A percentile compares a stretch with the other conserved stretches of the same genome.
phyloP scores from a whole-genome alignment of 2,888 invertebrate species.

The Drosophila rubida region DNA sequence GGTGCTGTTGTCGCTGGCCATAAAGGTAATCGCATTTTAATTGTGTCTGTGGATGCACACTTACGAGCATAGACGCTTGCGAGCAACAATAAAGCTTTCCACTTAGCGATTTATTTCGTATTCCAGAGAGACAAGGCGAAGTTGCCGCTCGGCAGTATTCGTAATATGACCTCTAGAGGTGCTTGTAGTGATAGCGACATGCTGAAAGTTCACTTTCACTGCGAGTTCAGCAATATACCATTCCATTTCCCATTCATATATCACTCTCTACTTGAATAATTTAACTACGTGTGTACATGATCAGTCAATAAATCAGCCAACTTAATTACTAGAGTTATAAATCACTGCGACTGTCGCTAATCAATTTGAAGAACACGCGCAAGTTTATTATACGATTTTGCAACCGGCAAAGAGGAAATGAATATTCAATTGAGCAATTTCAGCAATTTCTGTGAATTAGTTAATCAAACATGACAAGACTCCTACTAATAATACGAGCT shows the following conservation, averaged over 20 bases:
- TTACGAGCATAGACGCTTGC: not conserved
- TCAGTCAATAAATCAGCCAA: not conserved
- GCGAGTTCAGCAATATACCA: constrained; percentile 4
- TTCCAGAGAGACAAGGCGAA: not conserved
- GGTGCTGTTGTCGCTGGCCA: constrained; percentile 5
- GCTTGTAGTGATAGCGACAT: not conserved
- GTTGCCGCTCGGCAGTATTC: constrained; percentile 7
- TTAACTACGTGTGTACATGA: not conserved
- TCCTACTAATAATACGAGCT: not conserved
- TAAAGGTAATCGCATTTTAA: constrained; percentile 40
- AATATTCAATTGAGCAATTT: constrained; percentile 8
- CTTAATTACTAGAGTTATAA: not conserved
- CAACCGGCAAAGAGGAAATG: not conserved
- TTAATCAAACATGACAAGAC: not conserved
- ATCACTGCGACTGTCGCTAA: not conserved
- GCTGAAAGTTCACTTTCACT: constrained; percentile 17
- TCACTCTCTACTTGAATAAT: not conserved
- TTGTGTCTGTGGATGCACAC: constrained; percentile 20
- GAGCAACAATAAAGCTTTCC: constrained; percentile 17
- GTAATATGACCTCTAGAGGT: constrained; percentile 12
- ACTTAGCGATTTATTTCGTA: constrained; percentile 10
- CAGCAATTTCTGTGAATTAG: constrained; percentile 5
- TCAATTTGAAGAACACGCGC: not conserved
- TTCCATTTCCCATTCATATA: constrained; percentile 14
- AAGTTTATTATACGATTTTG: not conserved